These are phyloP conservation scores for Neodon shergylaensis DNA, from an alignment of 2,113 vertebrate species.

Conservation along the genomic window DNA sequence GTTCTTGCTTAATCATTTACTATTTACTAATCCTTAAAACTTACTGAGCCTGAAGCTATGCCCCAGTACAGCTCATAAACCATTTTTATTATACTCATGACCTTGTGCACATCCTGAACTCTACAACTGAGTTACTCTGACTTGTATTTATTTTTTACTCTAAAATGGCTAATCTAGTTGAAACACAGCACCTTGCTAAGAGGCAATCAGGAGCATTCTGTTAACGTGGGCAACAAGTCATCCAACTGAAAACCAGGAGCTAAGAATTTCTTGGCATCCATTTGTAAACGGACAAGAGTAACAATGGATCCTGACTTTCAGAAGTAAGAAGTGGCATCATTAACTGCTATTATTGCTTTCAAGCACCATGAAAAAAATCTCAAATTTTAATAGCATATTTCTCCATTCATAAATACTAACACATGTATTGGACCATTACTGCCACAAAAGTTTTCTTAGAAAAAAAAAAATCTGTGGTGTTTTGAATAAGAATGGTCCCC, in stretches of 20 bases:
- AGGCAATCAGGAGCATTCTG: slow-evolving; percentile 54
- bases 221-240: slow-evolving; percentile 43
- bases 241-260: not conserved
- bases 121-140: slow-evolving; percentile 33
- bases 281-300: slow-evolving; percentile 4
- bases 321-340: slow-evolving; percentile 10
- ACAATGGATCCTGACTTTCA: not conserved
- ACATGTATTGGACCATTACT: not conserved
- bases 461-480: not conserved
- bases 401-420: slow-evolving; percentile 25
- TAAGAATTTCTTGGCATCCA: slow-evolving; percentile 24
- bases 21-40: slow-evolving; percentile 65
- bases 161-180: slow-evolving; percentile 57
- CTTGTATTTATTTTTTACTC: slow-evolving; percentile 62
- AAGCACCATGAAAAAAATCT: not conserved
- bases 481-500: not conserved
- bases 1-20: slow-evolving; percentile 61
- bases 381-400: slow-evolving; percentile 23
- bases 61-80: not conserved
- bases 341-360: not conserved
- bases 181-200: slow-evolving; percentile 37
- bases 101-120: slow-evolving; percentile 60
- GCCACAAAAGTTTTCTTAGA: not conserved
- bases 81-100: slow-evolving; percentile 22
- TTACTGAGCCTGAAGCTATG: slow-evolving; percentile 10